phyloP scores from a whole-genome alignment of 1,140 invertebrate genomes.

The Danaus melanippus region DNA sequence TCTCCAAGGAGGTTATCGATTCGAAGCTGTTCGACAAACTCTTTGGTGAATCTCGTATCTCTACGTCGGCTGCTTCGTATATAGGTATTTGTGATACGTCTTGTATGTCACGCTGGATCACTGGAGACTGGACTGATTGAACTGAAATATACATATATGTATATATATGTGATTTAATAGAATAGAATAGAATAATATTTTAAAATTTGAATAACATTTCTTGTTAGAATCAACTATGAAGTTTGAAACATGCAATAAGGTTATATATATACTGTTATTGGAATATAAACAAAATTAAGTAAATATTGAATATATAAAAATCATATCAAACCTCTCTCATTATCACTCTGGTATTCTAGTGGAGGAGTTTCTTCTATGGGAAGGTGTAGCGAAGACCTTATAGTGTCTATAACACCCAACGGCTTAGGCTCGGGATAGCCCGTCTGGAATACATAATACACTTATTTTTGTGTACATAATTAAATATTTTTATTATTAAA shows the following conservation, averaged over 20 bases:
- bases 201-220: not conserved
- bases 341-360: constrained; percentile 62
- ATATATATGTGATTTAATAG: constrained; percentile 1
- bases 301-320: not conserved
- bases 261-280: not conserved
- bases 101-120: constrained; percentile 15
- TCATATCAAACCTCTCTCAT: constrained; percentile 36
- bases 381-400: constrained; percentile 53
- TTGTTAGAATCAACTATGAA: too few species aligned
- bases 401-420: constrained; percentile 50
- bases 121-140: constrained; percentile 11
- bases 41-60: constrained; percentile 40
- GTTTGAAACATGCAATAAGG: not conserved
- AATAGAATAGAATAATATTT: not conserved
- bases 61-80: constrained; percentile 52
- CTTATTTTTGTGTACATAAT: too few species aligned
- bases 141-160: constrained; percentile 28
- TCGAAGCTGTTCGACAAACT: constrained; percentile 39
- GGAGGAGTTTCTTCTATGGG: constrained; percentile 55
- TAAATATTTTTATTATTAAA: too few species aligned
- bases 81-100: constrained; percentile 58
- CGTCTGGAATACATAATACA: constrained; percentile 25
- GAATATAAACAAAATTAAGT: too few species aligned
- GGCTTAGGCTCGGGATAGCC: constrained; percentile 38
- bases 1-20: constrained; percentile 48